Evolutionary conservation across 2,113 vertebrate genomes (phyloP), one percentile per base, ranked within the genome.

Genomic region (Cyanistes caeruleus): DNA sequence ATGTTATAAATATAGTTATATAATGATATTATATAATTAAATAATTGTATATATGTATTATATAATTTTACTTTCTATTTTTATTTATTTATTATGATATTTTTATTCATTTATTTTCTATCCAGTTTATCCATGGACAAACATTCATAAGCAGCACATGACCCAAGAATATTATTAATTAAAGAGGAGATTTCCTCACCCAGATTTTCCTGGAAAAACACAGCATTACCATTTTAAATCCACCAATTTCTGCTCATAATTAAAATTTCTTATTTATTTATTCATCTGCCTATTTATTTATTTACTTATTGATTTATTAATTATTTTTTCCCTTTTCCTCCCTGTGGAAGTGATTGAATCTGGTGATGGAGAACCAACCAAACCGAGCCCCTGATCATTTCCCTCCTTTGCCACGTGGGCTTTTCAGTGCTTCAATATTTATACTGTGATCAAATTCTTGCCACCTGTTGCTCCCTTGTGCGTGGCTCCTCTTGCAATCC

Each of bases 391-490:
- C n/a, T n/a, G 10, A 25, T 19, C 35, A 7, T 51, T 65, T 46
- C 30, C 10, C 35, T n/a, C 53, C 59, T 81, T 46, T 56, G 39
- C 69, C 60, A 10, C 0, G 0, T 20, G 24, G 6, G 10, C 25
- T 60, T 69, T 19, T 22, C 44, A 22, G 44, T 5, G 6, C 19
- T 64, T 7, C 39, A 39, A 39, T 39, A 39, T 39, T 39, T 39
- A 11, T 39, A 39, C 12, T 39, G 20, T 5, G 41, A 60, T 18
- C 5, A 2, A 30, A 60, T 24, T 10, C 69, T 9, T 31, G 12
- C 51, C 51, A 4, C 12, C 33, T n/a, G 11, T 7, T 31, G 4
- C 52, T 55, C 62, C 19, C 35, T 28, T 1, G 0, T 5, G 44
- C 24, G 35, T 22, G 30, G 9, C 24, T 76, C 46, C 13, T 20